Percentiles rank a stretch among this genome's conserved stretches.
phyloP scores from a whole-genome alignment of 2,113 vertebrate species.

The Pedionomus torquatus region DNA sequence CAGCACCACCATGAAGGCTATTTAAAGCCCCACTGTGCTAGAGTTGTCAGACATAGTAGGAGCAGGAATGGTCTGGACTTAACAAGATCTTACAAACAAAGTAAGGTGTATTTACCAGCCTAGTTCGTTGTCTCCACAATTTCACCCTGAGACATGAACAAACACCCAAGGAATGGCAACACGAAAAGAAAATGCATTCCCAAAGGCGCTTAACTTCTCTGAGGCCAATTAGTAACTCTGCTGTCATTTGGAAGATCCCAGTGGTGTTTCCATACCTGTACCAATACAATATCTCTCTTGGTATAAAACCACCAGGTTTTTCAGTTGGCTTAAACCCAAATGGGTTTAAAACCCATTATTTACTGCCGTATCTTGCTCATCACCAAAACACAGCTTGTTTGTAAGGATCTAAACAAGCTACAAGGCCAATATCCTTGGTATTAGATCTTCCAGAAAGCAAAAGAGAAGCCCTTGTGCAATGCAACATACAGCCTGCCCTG shows the following conservation, averaged over 20 bases:
- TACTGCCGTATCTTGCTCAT: background rate
- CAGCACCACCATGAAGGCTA: background rate
- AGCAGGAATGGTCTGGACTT: background rate
- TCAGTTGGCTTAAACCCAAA: background rate
- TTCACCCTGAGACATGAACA: background rate
- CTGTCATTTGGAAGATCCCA: background rate
- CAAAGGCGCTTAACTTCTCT: background rate
- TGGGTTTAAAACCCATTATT: background rate
- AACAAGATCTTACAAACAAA: background rate
- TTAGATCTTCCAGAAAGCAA: background rate
- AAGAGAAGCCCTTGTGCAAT: background rate
- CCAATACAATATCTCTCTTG: background rate
- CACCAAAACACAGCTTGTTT: background rate
- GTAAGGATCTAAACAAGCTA: background rate
- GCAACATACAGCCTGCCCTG: background rate
- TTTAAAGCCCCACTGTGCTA: background rate
- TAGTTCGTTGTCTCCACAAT: background rate
- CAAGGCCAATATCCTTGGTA: rapidly evolving
- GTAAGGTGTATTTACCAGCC: background rate
- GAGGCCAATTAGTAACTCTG: background rate
- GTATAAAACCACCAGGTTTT: background rate
- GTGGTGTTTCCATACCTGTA: background rate
- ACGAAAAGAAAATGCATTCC: background rate
- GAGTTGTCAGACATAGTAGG: background rate
- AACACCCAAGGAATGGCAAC: background rate